These are phyloP conservation scores for Myripristis murdjan DNA, from an alignment of 2,797 vertebrate genomes.

Conservation along the genomic window DNA sequence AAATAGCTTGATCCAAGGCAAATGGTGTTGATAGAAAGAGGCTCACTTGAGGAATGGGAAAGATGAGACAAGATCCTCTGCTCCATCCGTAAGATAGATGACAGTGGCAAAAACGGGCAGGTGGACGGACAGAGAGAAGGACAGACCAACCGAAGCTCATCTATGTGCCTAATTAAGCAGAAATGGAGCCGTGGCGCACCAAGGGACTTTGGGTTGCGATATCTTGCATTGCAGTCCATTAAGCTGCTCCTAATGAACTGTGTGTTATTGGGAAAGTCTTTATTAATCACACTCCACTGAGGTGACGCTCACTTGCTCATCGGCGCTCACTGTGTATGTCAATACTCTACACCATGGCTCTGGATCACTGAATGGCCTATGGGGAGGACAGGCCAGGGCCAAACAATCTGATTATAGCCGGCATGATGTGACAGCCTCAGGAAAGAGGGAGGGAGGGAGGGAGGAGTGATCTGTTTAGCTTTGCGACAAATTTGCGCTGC, in stretches of 20 bases:
- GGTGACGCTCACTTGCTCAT: slow-evolving; percentile 57
- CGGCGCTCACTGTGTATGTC: slow-evolving; percentile 15
- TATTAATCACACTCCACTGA: slow-evolving; percentile 62
- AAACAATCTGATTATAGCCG: slow-evolving; percentile 10
- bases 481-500: neutral
- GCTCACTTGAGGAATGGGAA: slow-evolving; percentile 20
- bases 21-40: slow-evolving; percentile 19
- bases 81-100: slow-evolving; percentile 13
- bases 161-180: slow-evolving; percentile 65
- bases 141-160: slow-evolving; percentile 40
- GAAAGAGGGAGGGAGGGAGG: too few relatives aligned
- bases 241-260: slow-evolving; percentile 74
- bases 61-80: neutral
- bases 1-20: slow-evolving; percentile 30
- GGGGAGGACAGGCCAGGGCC: slow-evolving; percentile 15
- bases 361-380: slow-evolving; percentile 24
- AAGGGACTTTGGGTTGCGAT: slow-evolving; percentile 40
- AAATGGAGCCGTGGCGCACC: slow-evolving; percentile 51
- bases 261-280: slow-evolving; percentile 61
- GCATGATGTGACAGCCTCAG: slow-evolving; percentile 12
- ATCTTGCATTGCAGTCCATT: slow-evolving; percentile 66
- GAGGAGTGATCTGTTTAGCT: too few relatives aligned
- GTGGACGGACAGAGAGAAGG: slow-evolving; percentile 12
- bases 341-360: slow-evolving; percentile 42
- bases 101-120: neutral